Conservation (phyloP, 2,797 vertebrate species). For the Dallia pectoralis region DNA sequence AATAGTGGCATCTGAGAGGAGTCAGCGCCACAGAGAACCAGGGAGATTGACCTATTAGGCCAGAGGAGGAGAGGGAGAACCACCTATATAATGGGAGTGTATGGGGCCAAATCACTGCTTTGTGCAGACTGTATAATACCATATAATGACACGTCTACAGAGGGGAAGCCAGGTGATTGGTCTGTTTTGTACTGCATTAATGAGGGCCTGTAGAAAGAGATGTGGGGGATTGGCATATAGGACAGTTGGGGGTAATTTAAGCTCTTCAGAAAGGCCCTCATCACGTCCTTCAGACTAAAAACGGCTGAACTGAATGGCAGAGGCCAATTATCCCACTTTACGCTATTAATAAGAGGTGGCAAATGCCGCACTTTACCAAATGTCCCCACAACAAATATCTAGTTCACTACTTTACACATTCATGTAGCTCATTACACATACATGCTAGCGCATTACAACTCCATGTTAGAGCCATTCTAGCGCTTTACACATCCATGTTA, state of each 20-base stretch:
- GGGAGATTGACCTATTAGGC: conserved; percentile 48
- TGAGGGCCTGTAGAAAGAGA: background rate
- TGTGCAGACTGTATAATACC: conserved; percentile 42
- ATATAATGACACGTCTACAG: conserved; percentile 43
- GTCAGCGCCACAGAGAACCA: conserved; percentile 16
- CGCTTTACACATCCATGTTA: too few relatives aligned
- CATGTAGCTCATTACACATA: too few relatives aligned
- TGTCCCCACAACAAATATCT: background rate
- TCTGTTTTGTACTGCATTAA: conserved; percentile 7
- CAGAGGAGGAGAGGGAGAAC: conserved; percentile 37
- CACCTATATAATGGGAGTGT: conserved; percentile 40
- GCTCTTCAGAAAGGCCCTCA: background rate
- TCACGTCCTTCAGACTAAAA: conserved; percentile 12
- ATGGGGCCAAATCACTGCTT: conserved; percentile 51
- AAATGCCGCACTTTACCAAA: conserved; percentile 26
- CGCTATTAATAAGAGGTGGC: conserved; percentile 37
- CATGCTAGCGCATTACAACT: too few relatives aligned
- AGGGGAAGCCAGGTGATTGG: conserved; percentile 54
- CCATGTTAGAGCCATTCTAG: too few relatives aligned
- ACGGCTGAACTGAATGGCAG: background rate
- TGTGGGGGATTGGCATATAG: background rate
- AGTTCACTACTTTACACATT: background rate
- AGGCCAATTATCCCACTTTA: background rate
- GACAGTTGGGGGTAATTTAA: background rate
- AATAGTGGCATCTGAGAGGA: conserved; percentile 27